phyloP scores from a whole-genome alignment of 2,113 vertebrate genomes.

The Thamnophis sirtalis region DNA sequence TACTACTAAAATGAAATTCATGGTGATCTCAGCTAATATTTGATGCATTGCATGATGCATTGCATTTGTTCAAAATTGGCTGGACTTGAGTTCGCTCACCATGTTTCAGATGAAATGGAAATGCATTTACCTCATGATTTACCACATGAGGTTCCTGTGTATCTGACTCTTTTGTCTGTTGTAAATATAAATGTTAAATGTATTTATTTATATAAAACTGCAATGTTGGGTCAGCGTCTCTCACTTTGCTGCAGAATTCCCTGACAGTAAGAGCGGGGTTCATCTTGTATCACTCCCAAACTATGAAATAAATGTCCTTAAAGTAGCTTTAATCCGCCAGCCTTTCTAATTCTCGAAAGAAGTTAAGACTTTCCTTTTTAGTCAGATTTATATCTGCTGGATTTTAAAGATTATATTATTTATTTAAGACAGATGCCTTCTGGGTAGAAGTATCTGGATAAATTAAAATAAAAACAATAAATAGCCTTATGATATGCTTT shows the following conservation, averaged over 20 bases:
- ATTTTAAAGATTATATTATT: not conserved
- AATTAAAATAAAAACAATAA: not conserved
- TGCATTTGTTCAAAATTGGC: not conserved
- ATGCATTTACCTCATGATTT: not conserved
- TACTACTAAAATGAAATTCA: not conserved
- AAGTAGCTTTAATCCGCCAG: not conserved
- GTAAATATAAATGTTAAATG: too few species aligned
- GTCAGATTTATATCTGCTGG: not conserved
- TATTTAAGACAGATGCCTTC: not conserved
- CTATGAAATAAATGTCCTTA: not conserved
- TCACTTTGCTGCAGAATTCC: not conserved
- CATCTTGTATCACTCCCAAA: not conserved
- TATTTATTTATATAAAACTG: too few species aligned
- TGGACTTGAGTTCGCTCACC: not conserved
- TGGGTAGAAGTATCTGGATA: not conserved
- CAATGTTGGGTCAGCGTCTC: not conserved
- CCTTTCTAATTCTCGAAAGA: not conserved
- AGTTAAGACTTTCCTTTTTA: not conserved
- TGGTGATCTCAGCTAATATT: not conserved
- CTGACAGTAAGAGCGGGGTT: not conserved
- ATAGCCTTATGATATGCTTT: not conserved
- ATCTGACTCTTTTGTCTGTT: too few species aligned
- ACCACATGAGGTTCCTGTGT: too few species aligned
- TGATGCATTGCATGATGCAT: too few species aligned
- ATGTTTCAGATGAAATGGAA: not conserved